These are phyloP conservation scores for Myathropa florea DNA, from an alignment of 2,888 invertebrate genomes.

Conservation along the genomic window DNA sequence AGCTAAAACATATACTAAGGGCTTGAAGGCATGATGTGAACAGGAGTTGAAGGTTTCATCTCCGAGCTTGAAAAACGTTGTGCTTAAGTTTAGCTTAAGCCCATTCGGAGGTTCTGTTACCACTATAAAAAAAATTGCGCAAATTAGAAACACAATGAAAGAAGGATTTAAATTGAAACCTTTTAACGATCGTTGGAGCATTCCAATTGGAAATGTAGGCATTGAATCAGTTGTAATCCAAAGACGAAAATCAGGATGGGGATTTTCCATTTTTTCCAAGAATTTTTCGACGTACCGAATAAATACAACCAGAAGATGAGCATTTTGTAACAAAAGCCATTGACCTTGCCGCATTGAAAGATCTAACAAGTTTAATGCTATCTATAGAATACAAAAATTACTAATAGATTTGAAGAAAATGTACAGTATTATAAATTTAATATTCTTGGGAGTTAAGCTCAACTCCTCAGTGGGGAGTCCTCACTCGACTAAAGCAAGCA, in stretches of 20 bases:
- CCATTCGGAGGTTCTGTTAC: conserved; percentile 97
- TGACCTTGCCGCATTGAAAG: conserved; percentile 88
- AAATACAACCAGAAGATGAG: conserved; percentile 91
- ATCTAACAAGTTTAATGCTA: conserved; percentile 86
- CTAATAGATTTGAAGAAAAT: too few species aligned
- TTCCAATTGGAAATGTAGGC: conserved; percentile 92
- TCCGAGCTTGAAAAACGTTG: conserved; percentile 93
- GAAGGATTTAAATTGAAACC: conserved; percentile 80
- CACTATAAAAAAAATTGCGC: conserved; percentile 82
- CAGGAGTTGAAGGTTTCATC: conserved; percentile 88
- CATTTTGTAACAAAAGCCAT: conserved; percentile 97
- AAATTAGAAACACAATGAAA: not conserved
- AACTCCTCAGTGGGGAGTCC: too few species aligned
- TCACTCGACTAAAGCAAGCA: too few species aligned
- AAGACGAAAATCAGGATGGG: conserved; percentile 94
- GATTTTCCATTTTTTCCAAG: conserved; percentile 88
- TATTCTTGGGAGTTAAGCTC: too few species aligned
- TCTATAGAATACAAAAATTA: conserved; percentile 80
- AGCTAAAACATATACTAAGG: conserved; percentile 92
- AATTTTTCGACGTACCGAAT: conserved; percentile 90
- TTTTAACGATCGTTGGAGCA: conserved; percentile 92
- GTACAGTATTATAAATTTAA: too few species aligned
- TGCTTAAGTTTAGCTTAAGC: conserved; percentile 91
- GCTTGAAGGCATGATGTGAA: conserved; percentile 88
- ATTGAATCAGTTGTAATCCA: conserved; percentile 97